Conservation (phyloP, 1,140 invertebrate genomes). For the Ditylenchus dipsaci region DNA sequence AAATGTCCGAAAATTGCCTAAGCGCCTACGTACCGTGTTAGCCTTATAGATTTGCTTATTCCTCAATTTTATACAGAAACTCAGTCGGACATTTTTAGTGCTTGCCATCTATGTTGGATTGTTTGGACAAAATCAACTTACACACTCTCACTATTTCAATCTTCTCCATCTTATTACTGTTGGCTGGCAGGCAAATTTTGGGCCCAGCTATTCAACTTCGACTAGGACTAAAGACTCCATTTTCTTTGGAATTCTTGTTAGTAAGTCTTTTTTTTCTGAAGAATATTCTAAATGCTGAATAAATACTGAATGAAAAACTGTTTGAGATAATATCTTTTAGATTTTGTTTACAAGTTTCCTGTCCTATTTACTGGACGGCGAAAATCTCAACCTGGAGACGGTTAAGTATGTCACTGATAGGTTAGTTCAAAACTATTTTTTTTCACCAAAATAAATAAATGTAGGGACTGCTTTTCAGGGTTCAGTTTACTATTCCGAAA, state of each 20-base stretch:
- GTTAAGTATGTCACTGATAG: slow-evolving; percentile 16
- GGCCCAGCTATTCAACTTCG: slow-evolving; percentile 32
- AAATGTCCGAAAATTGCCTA: no score
- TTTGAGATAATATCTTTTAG: no score
- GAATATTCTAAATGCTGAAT: background rate
- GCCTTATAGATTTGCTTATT: no score
- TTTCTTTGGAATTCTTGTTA: slow-evolving; percentile 44
- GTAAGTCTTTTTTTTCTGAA: slow-evolving; percentile 15
- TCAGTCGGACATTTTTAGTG: slow-evolving; percentile 45
- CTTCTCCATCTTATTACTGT: slow-evolving; percentile 29
- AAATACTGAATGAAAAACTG: no score
- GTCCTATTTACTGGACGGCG: slow-evolving; percentile 28
- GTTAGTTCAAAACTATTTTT: slow-evolving; percentile 1
- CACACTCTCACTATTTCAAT: slow-evolving; percentile 34
- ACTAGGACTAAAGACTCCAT: slow-evolving; percentile 13
- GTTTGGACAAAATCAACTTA: slow-evolving; percentile 38
- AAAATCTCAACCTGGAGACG: slow-evolving; percentile 31
- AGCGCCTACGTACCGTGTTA: no score
- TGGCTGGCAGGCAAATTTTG: slow-evolving; percentile 41
- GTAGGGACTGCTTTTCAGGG: background rate
- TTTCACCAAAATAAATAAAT: no score
- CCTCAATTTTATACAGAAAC: no score
- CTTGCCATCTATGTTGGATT: slow-evolving; percentile 39
- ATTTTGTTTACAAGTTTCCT: slow-evolving; percentile 32
- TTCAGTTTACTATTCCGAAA: slow-evolving; percentile 29